These are phyloP conservation scores for Lasioglossum vierecki DNA, from an alignment of 2,888 invertebrate species.

Conservation along the genomic window DNA sequence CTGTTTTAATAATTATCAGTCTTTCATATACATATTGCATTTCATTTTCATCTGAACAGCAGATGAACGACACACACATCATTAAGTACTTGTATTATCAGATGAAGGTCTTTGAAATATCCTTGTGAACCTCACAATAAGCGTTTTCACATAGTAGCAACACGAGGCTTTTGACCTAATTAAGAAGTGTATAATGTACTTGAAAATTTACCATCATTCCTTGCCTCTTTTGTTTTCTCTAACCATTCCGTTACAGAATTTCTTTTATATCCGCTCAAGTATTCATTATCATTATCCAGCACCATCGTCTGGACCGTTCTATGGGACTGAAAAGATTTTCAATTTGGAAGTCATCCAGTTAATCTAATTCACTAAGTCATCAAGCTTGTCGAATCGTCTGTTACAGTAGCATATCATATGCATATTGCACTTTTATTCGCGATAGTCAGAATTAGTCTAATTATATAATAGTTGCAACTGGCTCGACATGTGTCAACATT, in stretches of 20 bases:
- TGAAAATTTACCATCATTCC: conserved; percentile 70
- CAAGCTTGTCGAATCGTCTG: conserved; percentile 50
- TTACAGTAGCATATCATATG: neutral
- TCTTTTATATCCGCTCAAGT: conserved; percentile 63
- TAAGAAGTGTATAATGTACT: neutral
- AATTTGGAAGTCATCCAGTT: neutral
- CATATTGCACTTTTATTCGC: no score
- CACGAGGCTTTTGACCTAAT: no score
- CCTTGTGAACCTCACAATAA: neutral
- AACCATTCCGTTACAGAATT: conserved; percentile 76
- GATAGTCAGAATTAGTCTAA: no score
- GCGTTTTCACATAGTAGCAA: neutral
- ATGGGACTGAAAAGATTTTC: conserved; percentile 38
- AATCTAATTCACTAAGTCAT: neutral
- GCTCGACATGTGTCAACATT: no score
- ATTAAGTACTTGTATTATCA: no score
- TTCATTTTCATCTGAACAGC: no score
- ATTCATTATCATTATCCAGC: conserved; percentile 71
- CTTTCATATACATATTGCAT: no score
- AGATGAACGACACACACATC: no score
- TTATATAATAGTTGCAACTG: no score
- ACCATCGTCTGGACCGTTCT: conserved; percentile 65
- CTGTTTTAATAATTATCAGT: no score
- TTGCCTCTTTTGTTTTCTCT: conserved; percentile 69
- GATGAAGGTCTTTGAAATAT: neutral